Evolutionary conservation across 2,888 invertebrate genomes (phyloP).

Genomic region (Ptilodon capucinus): DNA sequence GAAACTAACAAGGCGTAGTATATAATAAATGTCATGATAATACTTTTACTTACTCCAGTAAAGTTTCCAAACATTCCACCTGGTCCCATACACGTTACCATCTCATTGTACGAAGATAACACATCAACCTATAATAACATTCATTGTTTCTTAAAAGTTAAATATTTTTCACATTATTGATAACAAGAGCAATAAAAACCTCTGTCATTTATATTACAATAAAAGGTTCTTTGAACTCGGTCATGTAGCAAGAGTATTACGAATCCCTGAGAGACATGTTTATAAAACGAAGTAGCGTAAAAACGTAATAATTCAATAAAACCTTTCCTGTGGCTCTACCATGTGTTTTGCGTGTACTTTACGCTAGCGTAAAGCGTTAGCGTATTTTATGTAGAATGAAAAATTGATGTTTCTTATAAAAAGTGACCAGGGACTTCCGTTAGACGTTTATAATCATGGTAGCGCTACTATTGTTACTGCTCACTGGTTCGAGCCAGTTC

Average conservation of each 20-base stretch:
- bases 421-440: too few relatives aligned
- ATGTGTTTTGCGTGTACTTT: too few relatives aligned
- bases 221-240: neutral
- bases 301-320: slow-evolving; percentile 26
- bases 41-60: slow-evolving; percentile 55
- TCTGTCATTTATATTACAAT: neutral
- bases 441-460: too few relatives aligned
- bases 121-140: slow-evolving; percentile 62
- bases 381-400: too few relatives aligned
- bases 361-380: too few relatives aligned
- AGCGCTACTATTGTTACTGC: slow-evolving; percentile 30
- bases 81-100: slow-evolving; percentile 78
- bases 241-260: neutral
- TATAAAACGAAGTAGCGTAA: slow-evolving; percentile 22
- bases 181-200: too few relatives aligned
- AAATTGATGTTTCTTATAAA: too few relatives aligned
- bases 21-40: neutral
- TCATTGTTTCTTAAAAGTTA: too few relatives aligned
- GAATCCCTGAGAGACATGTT: slow-evolving; percentile 2
- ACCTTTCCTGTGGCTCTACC: slow-evolving; percentile 28
- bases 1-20: too few relatives aligned
- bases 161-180: too few relatives aligned
- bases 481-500: slow-evolving; percentile 23
- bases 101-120: slow-evolving; percentile 73
- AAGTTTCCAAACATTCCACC: slow-evolving; percentile 81